Percentiles rank a stretch among this genome's conserved stretches.
Evolutionary conservation across 2,797 vertebrate species (phyloP).

Genomic region (Ara ararauna): DNA sequence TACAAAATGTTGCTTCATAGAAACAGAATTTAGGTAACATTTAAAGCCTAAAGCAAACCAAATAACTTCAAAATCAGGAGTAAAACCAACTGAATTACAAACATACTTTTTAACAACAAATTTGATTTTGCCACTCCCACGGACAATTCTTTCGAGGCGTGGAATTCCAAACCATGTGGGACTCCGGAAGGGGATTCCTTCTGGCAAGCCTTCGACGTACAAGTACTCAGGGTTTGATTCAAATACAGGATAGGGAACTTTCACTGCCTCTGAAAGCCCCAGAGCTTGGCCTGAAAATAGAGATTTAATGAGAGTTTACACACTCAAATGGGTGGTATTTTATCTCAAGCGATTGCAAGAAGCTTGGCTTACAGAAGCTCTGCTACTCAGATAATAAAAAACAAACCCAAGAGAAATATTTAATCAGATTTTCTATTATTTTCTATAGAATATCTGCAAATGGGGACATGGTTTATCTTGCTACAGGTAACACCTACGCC

Average conservation of each 20-base stretch:
- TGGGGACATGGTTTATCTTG: not conserved
- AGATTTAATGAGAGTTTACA: not conserved
- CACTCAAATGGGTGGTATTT: not conserved
- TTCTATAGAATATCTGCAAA: not conserved
- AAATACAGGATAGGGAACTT: conserved; percentile 80
- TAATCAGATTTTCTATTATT: not conserved
- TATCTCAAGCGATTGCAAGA: not conserved
- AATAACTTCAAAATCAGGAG: not conserved
- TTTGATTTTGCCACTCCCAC: conserved; percentile 78
- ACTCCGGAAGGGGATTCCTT: conserved; percentile 83
- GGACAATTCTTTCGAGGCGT: conserved; percentile 81
- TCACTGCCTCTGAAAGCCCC: conserved; percentile 79
- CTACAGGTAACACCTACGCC: not conserved
- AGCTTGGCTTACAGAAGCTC: not conserved
- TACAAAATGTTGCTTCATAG: not conserved
- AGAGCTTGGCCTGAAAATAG: conserved; percentile 77
- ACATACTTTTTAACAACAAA: conserved; percentile 83
- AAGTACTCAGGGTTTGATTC: conserved; percentile 78
- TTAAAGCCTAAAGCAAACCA: not conserved
- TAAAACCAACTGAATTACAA: not conserved
- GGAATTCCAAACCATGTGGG: conserved; percentile 87
- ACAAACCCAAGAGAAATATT: not conserved
- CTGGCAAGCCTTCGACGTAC: conserved; percentile 81
- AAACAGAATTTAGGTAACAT: not conserved
- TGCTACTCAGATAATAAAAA: not conserved